phyloP scores from a whole-genome alignment of 2,888 invertebrate genomes.

The Oligia fasciuncula region DNA sequence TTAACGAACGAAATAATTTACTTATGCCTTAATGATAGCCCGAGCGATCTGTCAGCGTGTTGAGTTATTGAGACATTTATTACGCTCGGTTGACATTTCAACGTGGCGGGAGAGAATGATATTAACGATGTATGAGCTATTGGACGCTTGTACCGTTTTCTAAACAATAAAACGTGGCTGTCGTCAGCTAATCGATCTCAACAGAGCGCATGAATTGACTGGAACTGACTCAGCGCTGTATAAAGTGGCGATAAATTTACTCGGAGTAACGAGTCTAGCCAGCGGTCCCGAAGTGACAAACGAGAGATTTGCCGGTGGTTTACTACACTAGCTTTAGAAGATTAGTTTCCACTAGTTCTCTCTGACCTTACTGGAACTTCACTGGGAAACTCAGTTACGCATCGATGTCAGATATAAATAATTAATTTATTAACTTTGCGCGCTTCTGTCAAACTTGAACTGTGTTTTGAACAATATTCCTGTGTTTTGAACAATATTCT shows the following conservation, averaged over 20 bases:
- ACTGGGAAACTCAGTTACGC: constrained; percentile 57
- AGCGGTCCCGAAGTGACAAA: constrained; percentile 71
- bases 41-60: constrained; percentile 74
- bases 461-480: constrained; percentile 19
- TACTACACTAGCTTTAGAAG: constrained; percentile 66
- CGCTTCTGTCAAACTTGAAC: constrained; percentile 23
- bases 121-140: constrained; percentile 69
- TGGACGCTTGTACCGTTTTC: constrained; percentile 68
- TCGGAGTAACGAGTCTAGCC: constrained; percentile 69
- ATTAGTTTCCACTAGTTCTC: constrained; percentile 64
- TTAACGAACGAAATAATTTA: constrained; percentile 75
- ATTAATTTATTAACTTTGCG: constrained; percentile 39
- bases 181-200: constrained; percentile 71
- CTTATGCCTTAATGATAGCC: constrained; percentile 74
- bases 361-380: constrained; percentile 49
- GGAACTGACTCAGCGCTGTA: constrained; percentile 65
- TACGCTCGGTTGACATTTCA: constrained; percentile 73
- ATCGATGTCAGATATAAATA: constrained; percentile 44
- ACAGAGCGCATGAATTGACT: constrained; percentile 67
- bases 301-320: constrained; percentile 72
- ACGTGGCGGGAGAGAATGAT: constrained; percentile 72
- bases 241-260: constrained; percentile 75
- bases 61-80: constrained; percentile 78
- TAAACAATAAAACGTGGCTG: constrained; percentile 72
- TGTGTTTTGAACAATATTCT: constrained; percentile 19